A percentile compares a stretch with the other conserved stretches of the same genome.
Evolutionary conservation across 2,888 invertebrate species (phyloP).

Genomic region (Rhodophaea formosa): DNA sequence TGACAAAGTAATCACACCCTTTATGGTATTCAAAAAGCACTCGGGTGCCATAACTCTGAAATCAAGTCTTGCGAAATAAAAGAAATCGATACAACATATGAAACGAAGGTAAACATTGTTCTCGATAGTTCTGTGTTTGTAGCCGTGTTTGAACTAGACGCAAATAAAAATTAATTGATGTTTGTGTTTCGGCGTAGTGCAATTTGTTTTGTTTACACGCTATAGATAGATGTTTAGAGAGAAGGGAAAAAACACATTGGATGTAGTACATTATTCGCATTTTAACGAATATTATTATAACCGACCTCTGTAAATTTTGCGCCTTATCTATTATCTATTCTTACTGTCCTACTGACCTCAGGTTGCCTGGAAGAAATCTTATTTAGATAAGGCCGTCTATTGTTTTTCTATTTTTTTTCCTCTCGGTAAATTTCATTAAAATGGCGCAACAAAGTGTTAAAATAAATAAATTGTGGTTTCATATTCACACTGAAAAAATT

Average conservation of each 20-base stretch:
- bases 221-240: neutral
- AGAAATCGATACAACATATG: constrained; percentile 1
- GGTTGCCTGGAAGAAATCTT: no score
- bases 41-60: neutral
- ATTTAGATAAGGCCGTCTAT: no score
- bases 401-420: no score
- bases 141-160: neutral
- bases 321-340: no score
- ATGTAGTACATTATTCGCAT: neutral
- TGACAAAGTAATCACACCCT: no score
- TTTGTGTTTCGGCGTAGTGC: constrained; percentile 1
- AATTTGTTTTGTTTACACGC: constrained; percentile 4
- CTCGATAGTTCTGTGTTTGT: constrained; percentile 5
- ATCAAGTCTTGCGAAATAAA: neutral
- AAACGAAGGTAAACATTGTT: constrained; percentile 9
- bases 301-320: no score
- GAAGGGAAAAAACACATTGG: neutral
- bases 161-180: constrained; percentile 14
- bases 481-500: no score
- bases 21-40: no score
- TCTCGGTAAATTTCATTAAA: no score
- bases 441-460: no score
- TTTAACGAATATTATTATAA: neutral
- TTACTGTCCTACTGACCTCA: no score
- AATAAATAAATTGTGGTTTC: no score